phyloP scores from a whole-genome alignment of 2,888 invertebrate species.

The Sinelater perroti region DNA sequence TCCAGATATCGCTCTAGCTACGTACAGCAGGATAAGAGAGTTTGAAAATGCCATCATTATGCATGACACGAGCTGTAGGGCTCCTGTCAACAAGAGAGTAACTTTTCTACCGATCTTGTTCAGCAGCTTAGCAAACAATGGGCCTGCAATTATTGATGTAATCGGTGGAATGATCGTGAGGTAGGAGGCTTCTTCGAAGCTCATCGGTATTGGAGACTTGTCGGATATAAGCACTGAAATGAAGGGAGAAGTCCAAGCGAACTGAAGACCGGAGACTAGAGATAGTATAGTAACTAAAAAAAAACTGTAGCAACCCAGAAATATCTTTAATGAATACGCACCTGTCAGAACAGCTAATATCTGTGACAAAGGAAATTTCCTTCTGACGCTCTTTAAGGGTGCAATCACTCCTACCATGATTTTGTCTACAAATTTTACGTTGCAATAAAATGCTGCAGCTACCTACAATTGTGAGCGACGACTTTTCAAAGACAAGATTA shows the following conservation, averaged over 20 bases:
- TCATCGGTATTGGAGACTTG: constrained; percentile 45
- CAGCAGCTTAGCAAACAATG: constrained; percentile 47
- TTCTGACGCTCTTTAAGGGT: not conserved
- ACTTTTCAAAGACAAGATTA: too few relatives aligned
- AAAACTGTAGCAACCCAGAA: too few relatives aligned
- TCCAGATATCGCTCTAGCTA: constrained; percentile 48
- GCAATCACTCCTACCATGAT: too few relatives aligned
- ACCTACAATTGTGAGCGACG: too few relatives aligned
- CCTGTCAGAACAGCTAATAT: constrained; percentile 30
- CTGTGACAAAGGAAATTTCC: constrained; percentile 13
- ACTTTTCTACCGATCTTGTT: constrained; percentile 51
- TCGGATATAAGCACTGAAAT: constrained; percentile 50
- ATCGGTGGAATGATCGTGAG: constrained; percentile 51
- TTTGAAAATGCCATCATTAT: constrained; percentile 45
- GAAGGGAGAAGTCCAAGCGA: constrained; percentile 54
- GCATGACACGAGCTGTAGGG: constrained; percentile 49
- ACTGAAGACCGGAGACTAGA: constrained; percentile 36
- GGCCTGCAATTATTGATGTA: constrained; percentile 45
- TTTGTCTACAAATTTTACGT: too few relatives aligned
- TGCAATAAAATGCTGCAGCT: too few relatives aligned
- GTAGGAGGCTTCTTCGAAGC: constrained; percentile 53
- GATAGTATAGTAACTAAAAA: constrained; percentile 37
- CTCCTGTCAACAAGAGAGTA: constrained; percentile 45
- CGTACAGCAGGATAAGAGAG: constrained; percentile 48
- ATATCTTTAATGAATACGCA: constrained; percentile 23